Base-by-base conservation (phyloP, 2,888 invertebrate species). In the Epinotia ramella region DNA sequence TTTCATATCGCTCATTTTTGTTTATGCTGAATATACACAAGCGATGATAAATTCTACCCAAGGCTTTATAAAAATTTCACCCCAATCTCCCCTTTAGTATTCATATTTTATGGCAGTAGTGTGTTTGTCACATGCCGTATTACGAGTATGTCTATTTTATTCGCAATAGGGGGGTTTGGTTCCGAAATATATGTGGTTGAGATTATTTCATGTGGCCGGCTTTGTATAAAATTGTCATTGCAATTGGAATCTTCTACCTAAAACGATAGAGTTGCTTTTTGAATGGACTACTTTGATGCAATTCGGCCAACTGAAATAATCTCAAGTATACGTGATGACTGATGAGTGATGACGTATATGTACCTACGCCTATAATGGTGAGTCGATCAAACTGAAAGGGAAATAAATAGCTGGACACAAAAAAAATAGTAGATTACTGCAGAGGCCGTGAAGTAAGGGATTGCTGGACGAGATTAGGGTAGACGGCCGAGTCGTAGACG, bases 101-200 rank as follows among this genome's bases (percentile, higher is more conserved):
- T 82, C 84, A 84, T 84, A 83, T 83, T 82, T 84, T 82, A 83
- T 84, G 67, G 79, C 78, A 78, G 83, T 83, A 84, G 82, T 76
- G 82, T 78, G 80, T 81, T 82, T 84, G 83, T 82, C 84, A 77
- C 77, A 74, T 62, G 60, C 57, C 18, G 71, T 72, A 66, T 75
- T 53, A 53, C 28, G 75, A 53, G 66, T 66, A 65, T 53, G 66
- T 64, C 66, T 63, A 13, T 67, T 75, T 46, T 65, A 69, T 75
- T 65, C 49, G 65, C 70, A 66, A 53, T 75, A 18, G 44, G 62
- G 69, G 66, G 73, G 49, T 75, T 70, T 56, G 40, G 65, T 59
- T 70, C 20, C 16, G 67, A 44, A 9, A 46, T 49, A 28, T 28
- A 46, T 49, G 46, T 33, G 33, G 33, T 33, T 6, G 33, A 33